A percentile compares a stretch with the other conserved stretches of the same genome.
Conservation (phyloP, 1,140 invertebrate genomes). For the Caerostris darwini region DNA sequence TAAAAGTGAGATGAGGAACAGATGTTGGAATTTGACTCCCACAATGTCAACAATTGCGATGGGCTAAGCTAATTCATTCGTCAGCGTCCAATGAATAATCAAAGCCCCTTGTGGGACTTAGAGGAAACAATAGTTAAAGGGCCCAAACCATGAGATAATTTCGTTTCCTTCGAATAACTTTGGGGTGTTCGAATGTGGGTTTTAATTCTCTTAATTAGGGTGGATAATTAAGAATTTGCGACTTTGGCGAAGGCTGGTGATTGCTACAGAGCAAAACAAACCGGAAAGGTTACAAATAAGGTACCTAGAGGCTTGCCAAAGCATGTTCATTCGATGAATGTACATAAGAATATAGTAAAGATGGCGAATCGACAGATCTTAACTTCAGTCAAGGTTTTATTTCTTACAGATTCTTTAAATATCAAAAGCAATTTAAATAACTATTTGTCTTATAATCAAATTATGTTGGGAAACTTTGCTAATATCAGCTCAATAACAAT, state of each 20-base stretch:
- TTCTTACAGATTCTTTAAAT: no score
- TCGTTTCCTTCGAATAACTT: neutral
- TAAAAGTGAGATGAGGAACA: constrained; percentile 5
- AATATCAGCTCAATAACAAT: no score
- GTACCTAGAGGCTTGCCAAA: no score
- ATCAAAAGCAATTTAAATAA: no score
- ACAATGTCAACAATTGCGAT: neutral
- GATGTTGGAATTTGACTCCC: neutral
- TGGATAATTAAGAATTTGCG: neutral
- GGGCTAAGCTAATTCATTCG: neutral
- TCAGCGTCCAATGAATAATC: constrained; percentile 15
- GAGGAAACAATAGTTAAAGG: constrained; percentile 25
- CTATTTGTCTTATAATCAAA: no score
- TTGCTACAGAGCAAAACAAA: neutral
- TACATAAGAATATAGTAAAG: no score
- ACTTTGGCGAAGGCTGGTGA: neutral
- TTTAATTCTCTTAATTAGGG: constrained; percentile 27
- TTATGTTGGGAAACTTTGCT: no score
- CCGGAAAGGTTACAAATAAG: no score
- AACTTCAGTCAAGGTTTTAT: no score
- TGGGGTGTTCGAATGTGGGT: neutral
- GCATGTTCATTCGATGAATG: no score
- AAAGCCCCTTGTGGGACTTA: neutral
- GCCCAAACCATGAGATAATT: neutral
- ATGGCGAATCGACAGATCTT: no score